A percentile compares a stretch with the other conserved stretches of the same genome.
These are phyloP conservation scores for Tetragnatha versicolor DNA, from an alignment of 1,140 invertebrate genomes.

Conservation along the genomic window DNA sequence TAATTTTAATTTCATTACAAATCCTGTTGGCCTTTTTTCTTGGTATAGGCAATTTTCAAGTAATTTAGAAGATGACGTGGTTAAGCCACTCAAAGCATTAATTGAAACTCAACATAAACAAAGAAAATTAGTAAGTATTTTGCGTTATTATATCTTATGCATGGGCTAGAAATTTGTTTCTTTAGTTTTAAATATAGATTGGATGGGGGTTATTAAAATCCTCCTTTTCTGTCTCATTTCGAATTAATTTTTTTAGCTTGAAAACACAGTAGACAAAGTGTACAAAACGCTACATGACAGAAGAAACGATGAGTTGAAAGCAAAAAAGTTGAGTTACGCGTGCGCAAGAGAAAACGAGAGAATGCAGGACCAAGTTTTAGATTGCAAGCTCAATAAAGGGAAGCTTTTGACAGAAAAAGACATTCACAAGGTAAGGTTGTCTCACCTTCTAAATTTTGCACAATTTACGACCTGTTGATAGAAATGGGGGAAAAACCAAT, in stretches of 20 bases:
- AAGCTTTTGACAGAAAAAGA: conserved; percentile 73
- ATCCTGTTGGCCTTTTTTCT: no score
- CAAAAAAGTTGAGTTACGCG: conserved; percentile 83
- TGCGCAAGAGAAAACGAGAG: conserved; percentile 87
- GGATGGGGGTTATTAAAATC: no score
- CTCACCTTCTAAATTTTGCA: background rate
- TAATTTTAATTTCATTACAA: no score
- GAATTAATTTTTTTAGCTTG: conserved; percentile 71
- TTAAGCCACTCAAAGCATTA: conserved; percentile 81
- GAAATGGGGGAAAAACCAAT: background rate
- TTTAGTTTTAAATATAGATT: no score
- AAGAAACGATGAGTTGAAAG: conserved; percentile 82
- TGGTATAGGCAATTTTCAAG: conserved; percentile 34
- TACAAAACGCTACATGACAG: conserved; percentile 82
- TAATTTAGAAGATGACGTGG: conserved; percentile 83
- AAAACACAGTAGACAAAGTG: conserved; percentile 85
- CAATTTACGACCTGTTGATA: background rate
- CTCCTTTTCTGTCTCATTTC: no score
- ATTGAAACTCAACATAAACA: conserved; percentile 76
- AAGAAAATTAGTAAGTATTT: conserved; percentile 68
- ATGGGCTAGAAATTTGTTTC: conserved; percentile 24
- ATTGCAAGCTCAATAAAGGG: conserved; percentile 63
- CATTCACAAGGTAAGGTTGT: conserved; percentile 36
- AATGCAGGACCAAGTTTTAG: conserved; percentile 74
- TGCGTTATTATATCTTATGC: background rate